A percentile compares a stretch with the other conserved stretches of the same genome.
Evolutionary conservation across 2,888 invertebrate genomes (phyloP).

Genomic region (Saturnia pavonia): DNA sequence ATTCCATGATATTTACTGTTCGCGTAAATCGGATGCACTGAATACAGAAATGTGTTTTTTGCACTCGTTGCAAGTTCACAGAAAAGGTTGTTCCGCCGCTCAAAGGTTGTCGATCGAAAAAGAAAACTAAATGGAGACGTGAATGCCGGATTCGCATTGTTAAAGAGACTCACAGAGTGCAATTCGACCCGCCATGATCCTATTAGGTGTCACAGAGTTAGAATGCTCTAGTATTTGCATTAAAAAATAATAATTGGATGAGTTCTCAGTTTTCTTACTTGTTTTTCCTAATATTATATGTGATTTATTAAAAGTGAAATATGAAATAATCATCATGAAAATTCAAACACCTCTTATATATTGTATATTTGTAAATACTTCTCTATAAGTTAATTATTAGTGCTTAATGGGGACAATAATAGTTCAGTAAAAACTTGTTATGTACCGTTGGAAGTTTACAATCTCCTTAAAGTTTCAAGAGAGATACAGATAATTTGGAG

Average conservation of each 20-base stretch:
- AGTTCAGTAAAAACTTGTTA: not conserved
- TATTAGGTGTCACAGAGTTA: not conserved
- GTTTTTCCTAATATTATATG: not conserved
- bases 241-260: not conserved
- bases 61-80: conserved; percentile 5
- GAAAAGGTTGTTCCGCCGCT: not conserved
- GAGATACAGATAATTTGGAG: too few species aligned
- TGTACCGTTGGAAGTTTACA: not conserved
- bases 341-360: too few species aligned
- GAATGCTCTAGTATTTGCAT: not conserved
- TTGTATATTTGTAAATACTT: too few species aligned
- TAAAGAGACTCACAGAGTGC: conserved; percentile 34
- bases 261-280: not conserved
- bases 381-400: too few species aligned
- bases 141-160: conserved; percentile 35
- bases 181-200: not conserved
- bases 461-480: not conserved
- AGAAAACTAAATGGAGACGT: conserved; percentile 34
- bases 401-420: too few species aligned
- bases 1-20: not conserved
- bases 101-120: conserved; percentile 27
- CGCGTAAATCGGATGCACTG: not conserved
- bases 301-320: not conserved
- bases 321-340: not conserved
- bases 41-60: conserved; percentile 1